Base-by-base conservation (phyloP, 2,797 vertebrate species). In the Molossus molossus region DNA sequence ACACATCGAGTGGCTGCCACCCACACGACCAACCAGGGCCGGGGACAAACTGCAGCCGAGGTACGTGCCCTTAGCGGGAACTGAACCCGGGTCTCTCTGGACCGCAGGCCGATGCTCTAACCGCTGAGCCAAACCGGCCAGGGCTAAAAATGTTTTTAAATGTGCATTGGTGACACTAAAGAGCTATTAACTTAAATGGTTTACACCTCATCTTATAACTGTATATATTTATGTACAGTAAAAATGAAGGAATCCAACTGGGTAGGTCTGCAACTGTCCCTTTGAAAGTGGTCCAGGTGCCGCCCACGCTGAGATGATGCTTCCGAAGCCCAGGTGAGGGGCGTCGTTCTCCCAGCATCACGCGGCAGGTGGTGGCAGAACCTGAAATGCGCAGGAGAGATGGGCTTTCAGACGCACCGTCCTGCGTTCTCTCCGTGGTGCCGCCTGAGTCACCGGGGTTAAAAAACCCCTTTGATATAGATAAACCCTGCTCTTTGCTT, bases 251-350 rank as follows among this genome's bases (percentile, higher is more conserved):
- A 55, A 75, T 29, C 40, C 58, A 53, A 2, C 27, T 1, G 0
- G 10, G 17, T 20, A 53, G 17, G 70, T 7, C 17, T 50, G 48
- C 53, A 70, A 15, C 8, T 57, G 21, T 21, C 21, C 55, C 23
- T 84, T 65, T 18, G 21, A 20, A 67, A 11, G 65, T 21, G 45
- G 21, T 5, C 7, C 18, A 7, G 15, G 37, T 21, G 33, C n/a
- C n/a, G 9, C 11, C 13, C 5, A 3, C 0, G 3, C 18, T 25
- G 27, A 85, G 85, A 7, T 0, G 8, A 15, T 21, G 5, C 21
- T 2, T 0, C 20, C 0, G 12, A 27, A 21, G 10, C 75, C 29
- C 55, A 2, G 73, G 18, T 1, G 25, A n/a, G 15, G 1, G 15
- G 2, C 3, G 0, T n/a, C 23, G 0, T 37, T 11, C n/a, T 27